Evolutionary conservation across 2,797 vertebrate genomes (phyloP), one percentile per base, ranked within the genome.

Genomic region (Falco novaeseelandiae): DNA sequence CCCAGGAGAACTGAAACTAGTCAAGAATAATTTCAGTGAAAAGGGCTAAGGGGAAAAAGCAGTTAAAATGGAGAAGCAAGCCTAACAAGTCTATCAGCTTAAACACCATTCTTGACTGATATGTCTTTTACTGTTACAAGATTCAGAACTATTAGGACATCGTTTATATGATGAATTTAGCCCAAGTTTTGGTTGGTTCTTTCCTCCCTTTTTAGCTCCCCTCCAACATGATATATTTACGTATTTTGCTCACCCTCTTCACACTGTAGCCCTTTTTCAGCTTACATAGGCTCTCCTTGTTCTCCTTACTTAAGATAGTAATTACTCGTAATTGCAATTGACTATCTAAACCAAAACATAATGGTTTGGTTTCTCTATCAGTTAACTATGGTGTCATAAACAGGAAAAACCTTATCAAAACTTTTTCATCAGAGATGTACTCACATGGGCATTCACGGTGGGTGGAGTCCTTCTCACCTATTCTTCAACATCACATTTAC

Each of bases 341-440:
- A 59, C 48, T 71, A 66, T 30, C 49, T 72, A 79, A 88, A 83
- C 34, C 40, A 87, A 79, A 90, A 34, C 14, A 62, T 2, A n/a
- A 34, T 15, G 30, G 22, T 63, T 92, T 93, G n/a, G 40, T 55
- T 87, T 82, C 79, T 83, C 61, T 62, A 46, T 32, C 23, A 40
- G 73, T 36, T 72, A 89, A 49, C 70, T 49, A 9, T 10, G 26
- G n/a, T 82, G 36, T 83, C 40, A 85, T 20, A 87, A 92, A 93
- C 89, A 94, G 87, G 81, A 95, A 93, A 93, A 93, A 27, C 13
- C 48, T 80, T 67, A 73, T 77, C 48, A 87, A 59, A 77, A 32
- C 16, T 21, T 87, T 69, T 46, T 46, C 52, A 81, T 71, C 44
- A 67, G 21, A 89, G 23, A 27, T 0, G 0, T 38, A 22, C 29